Evolutionary conservation across 2,888 invertebrate species (phyloP).

Genomic region (Drosophila quinaria): DNA sequence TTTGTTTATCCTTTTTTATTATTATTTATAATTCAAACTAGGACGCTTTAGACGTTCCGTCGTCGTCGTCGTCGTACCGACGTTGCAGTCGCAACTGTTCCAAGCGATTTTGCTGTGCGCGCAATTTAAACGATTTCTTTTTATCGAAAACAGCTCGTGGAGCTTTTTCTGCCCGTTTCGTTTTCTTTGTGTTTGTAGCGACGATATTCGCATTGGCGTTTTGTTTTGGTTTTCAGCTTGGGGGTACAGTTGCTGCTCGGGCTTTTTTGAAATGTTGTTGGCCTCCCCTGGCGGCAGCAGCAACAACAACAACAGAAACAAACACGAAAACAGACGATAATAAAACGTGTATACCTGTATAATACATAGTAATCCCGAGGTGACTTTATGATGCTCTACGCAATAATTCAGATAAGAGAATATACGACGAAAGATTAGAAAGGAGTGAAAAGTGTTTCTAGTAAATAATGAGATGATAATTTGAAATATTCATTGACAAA

Average conservation of each 20-base stretch:
- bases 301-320: conserved; percentile 31
- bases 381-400: conserved; percentile 30
- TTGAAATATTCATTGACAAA: not conserved
- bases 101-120: conserved; percentile 67
- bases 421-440: conserved; percentile 4
- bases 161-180: conserved; percentile 65
- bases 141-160: conserved; percentile 67
- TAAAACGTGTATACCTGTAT: conserved; percentile 35
- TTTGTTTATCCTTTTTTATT: conserved; percentile 13
- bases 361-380: conserved; percentile 12
- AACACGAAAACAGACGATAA: conserved; percentile 44
- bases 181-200: conserved; percentile 49
- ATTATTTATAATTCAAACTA: conserved; percentile 22
- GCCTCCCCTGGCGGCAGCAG: conserved; percentile 59
- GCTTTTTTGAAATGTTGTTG: conserved; percentile 75
- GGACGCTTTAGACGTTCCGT: conserved; percentile 57
- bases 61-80: conserved; percentile 62
- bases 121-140: conserved; percentile 79
- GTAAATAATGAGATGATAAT: not conserved
- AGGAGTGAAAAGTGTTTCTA: not conserved
- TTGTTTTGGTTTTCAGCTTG: conserved; percentile 70
- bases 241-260: conserved; percentile 74
- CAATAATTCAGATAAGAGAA: conserved; percentile 15
- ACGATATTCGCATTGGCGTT: conserved; percentile 48
- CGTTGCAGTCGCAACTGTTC: conserved; percentile 77